Base-by-base conservation (phyloP, 2,888 invertebrate species). In the Pristionchus maxplancki region DNA sequence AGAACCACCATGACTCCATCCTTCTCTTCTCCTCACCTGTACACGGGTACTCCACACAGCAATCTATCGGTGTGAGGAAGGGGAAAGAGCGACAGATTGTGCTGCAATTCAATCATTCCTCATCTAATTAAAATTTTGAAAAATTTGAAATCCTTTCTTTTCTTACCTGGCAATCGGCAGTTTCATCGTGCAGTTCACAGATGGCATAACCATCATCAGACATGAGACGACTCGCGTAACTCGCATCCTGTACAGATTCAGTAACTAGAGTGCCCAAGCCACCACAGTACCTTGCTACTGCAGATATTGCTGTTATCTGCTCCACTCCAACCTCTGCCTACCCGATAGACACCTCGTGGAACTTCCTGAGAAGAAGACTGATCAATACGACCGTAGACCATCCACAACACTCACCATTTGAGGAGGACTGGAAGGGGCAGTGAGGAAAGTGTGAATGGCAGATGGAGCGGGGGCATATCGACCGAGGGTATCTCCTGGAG, bases 101-200 rank as follows among this genome's bases (percentile, higher is more conserved):
- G 50, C 86, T 87, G 86, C 20, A 87, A 87, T 9, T 53, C 5
- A 2, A 48, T 11, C 48, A 44, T 44, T 40, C 20, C 17, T 1
- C 5, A 17, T 74, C 20, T 28, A 34, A 28, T 28, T 37, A 13
- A 6, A 44, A 44, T 44, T 6, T 64, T 28, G 28, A 9, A 64
- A 64, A 28, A 64, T 31, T 31, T 64, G n/a, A 5, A 64, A 13
- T 64, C 31, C 37, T 40, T 20, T n/a, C 28, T 78, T 58, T 78
- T 34, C 64, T 34, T n/a, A 87, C 86, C 86, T 87, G 86, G 6
- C 71, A 71, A 48, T 71, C 58, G 50, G 50, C 86, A 17, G 86
- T 34, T 50, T 87, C 86, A 28, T 62, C 85, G 40, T 85, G 85
- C 86, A 87, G 28, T 87, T 87, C 86, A 37, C 86, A 87, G 4